Base-by-base conservation (phyloP, 2,113 vertebrate species). In the Pygoscelis adeliae region DNA sequence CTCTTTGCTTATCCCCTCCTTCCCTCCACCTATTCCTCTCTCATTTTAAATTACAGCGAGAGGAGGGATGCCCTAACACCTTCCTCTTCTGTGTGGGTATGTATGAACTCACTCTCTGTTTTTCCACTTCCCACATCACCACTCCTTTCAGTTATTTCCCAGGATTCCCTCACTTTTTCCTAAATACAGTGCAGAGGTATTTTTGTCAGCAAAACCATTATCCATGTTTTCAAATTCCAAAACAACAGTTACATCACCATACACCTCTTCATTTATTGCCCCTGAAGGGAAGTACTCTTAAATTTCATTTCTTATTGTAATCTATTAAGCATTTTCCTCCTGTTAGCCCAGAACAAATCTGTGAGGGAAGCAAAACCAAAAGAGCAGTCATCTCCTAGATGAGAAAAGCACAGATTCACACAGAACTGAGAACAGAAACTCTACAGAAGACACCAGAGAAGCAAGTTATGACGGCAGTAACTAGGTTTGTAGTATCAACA, bases 131-230 rank as follows among this genome's bases (percentile, higher is more conserved):
- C 74, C 49, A 63, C 34, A 80, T 40, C 23, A 77, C 49, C 83
- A 76, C 26, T 44, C 53, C 52, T 86, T 80, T 89, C 58, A 89
- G 46, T 56, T 93, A 67, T 67, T 79, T 85, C 70, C 82, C 79
- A 72, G 71, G 53, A 85, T 83, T 52, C 88, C 58, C 65, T 77
- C 61, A 58, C 32, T 49, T 76, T 77, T 90, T 80, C 71, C 76
- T 77, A 76, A 93, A 59, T 65, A 76, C 77, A 93, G 76, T 82
- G 62, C 70, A 88, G 46, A 55, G 29, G 21, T 40, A 88, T 50
- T 84, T 80, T 70, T 85, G 87, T 85, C 93, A 96, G 65, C 67
- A 90, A 53, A 96, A 81, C 49, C 74, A 69, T 95, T 82, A 89
- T 22, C 38, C 7, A 1, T 30, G 34, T 87, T 93, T 87, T 65